phyloP scores from a whole-genome alignment of 2,797 vertebrate species.

The Astyanax mexicanus region DNA sequence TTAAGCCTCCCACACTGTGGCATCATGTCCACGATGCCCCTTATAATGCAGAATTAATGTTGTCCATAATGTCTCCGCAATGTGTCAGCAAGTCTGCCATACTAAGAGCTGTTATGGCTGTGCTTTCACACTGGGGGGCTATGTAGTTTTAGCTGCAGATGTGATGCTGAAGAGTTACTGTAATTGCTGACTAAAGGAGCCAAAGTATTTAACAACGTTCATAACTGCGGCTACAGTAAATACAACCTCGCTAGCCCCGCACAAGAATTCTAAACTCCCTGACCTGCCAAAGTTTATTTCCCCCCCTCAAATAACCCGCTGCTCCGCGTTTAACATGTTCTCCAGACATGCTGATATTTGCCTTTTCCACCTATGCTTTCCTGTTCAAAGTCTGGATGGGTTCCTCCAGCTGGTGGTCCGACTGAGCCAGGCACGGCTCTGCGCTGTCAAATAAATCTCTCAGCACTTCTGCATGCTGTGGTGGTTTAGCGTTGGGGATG shows the following conservation, averaged over 20 bases:
- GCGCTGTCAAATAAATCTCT: background rate
- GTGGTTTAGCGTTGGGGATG: background rate
- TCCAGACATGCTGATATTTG: background rate
- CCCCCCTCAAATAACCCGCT: background rate
- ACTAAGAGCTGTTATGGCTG: no score
- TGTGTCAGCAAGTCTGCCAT: background rate
- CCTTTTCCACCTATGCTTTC: background rate
- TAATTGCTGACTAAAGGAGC: background rate
- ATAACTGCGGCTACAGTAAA: background rate
- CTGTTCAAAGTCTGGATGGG: background rate
- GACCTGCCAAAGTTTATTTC: background rate
- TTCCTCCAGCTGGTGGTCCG: background rate
- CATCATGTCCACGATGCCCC: background rate
- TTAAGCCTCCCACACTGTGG: no score
- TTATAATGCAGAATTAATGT: background rate
- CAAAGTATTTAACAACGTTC: background rate
- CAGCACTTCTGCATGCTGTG: background rate
- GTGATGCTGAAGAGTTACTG: background rate
- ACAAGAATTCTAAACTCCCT: background rate
- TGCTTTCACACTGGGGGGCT: no score
- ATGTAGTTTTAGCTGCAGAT: background rate
- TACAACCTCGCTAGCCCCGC: background rate
- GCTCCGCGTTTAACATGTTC: background rate
- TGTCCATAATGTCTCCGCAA: background rate
- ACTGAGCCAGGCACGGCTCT: background rate